Conservation (phyloP, 92 coral and sea anemone genomes). For the Phenganax subtilis region DNA sequence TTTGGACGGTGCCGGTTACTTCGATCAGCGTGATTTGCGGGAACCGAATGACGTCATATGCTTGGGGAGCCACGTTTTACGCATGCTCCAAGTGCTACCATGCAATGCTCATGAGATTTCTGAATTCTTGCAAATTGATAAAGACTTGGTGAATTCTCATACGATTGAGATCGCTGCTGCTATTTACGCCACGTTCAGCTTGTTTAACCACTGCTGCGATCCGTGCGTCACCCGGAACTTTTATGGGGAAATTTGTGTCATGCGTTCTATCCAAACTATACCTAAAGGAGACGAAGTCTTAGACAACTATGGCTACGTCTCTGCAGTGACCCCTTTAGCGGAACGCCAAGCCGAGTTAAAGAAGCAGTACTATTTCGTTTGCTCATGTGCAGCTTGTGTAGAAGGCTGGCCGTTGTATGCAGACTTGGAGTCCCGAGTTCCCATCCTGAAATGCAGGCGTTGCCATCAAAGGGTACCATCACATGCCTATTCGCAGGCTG, state of each 20-base stretch:
- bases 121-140: constrained; percentile 64
- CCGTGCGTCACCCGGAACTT: constrained; percentile 89
- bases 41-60: constrained; percentile 42
- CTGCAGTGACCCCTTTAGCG: constrained; percentile 64
- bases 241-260: constrained; percentile 84
- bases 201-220: constrained; percentile 92
- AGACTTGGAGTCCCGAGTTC: constrained; percentile 45
- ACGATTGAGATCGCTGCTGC: constrained; percentile 90
- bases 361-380: constrained; percentile 75
- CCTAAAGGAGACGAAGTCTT: constrained; percentile 70
- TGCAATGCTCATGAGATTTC: constrained; percentile 97
- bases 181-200: constrained; percentile 79
- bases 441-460: constrained; percentile 25
- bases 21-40: constrained; percentile 10
- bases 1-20: constrained; percentile 60
- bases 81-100: constrained; percentile 84
- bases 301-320: constrained; percentile 90
- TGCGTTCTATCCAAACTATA: constrained; percentile 73
- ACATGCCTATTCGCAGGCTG: background rate
- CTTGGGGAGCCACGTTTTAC: constrained; percentile 70
- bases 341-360: constrained; percentile 58
- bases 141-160: constrained; percentile 80
- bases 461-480: constrained; percentile 24
- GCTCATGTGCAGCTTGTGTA: constrained; percentile 67
- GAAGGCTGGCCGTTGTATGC: constrained; percentile 71